Evolutionary conservation across 1,140 invertebrate species (phyloP).

Genomic region (Eumaeus atala): DNA sequence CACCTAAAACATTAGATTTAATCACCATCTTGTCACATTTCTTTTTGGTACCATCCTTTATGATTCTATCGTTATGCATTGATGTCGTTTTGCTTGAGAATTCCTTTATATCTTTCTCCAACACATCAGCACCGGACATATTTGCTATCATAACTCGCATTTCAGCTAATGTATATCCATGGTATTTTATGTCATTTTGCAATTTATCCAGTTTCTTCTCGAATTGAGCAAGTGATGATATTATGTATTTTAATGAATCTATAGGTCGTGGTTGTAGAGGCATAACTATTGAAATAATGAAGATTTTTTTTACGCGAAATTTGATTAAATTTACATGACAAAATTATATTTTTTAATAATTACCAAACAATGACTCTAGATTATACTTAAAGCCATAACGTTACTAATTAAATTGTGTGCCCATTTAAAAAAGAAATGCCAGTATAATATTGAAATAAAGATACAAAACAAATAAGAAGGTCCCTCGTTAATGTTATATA

Average conservation of each 20-base stretch:
- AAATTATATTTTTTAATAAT: not conserved
- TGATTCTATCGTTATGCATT: conserved; percentile 28
- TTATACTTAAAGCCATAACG: too few species aligned
- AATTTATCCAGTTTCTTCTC: conserved; percentile 56
- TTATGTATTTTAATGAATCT: conserved; percentile 37
- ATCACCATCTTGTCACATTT: too few species aligned
- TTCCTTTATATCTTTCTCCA: conserved; percentile 23
- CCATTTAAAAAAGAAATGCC: too few species aligned
- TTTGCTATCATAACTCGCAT: conserved; percentile 42
- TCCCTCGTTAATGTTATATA: too few species aligned
- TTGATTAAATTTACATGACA: not conserved
- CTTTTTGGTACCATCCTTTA: not conserved
- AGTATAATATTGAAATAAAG: too few species aligned
- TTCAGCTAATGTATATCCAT: conserved; percentile 43
- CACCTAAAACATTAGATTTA: not conserved
- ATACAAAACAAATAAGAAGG: too few species aligned
- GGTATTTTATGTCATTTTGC: conserved; percentile 46
- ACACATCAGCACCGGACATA: conserved; percentile 28
- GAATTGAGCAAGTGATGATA: conserved; percentile 43
- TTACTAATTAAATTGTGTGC: too few species aligned
- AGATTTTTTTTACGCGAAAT: not conserved
- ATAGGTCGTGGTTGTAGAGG: conserved; percentile 28
- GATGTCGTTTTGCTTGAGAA: conserved; percentile 30
- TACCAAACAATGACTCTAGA: not conserved
- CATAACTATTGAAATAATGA: conserved; percentile 23